phyloP scores from a whole-genome alignment of 2,797 vertebrate species.

The Mico argentatus region DNA sequence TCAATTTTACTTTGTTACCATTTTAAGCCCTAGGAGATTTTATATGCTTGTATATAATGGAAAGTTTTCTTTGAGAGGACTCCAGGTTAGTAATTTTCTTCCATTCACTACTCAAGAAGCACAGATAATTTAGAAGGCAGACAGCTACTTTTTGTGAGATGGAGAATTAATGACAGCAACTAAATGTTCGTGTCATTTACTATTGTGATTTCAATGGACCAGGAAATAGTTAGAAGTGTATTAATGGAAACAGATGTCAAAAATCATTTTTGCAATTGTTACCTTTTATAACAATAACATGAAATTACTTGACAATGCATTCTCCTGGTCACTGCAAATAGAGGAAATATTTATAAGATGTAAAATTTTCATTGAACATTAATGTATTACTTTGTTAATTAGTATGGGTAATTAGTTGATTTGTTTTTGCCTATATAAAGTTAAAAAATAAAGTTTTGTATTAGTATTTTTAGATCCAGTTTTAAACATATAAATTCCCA shows the following conservation, averaged over 20 bases:
- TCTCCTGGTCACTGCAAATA: background rate
- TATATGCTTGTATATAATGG: background rate
- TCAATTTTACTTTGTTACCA: background rate
- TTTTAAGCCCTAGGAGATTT: background rate
- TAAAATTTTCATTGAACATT: background rate
- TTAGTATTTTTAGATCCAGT: background rate
- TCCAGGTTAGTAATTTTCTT: conserved; percentile 38
- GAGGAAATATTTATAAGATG: background rate
- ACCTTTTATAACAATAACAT: background rate
- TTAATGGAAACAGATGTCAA: conserved; percentile 35
- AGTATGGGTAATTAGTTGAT: background rate
- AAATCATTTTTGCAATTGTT: background rate
- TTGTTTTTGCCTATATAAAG: background rate
- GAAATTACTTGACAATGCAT: background rate
- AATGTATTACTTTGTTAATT: background rate
- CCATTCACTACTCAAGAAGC: background rate
- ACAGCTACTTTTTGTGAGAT: conserved; percentile 48
- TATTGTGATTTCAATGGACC: background rate
- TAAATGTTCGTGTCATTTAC: conserved; percentile 49
- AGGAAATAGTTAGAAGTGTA: background rate
- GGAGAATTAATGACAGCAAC: conserved; percentile 36
- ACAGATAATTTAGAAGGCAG: conserved; percentile 45
- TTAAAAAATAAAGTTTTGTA: background rate
- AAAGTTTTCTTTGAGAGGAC: background rate
- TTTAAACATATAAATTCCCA: background rate